Evolutionary conservation across 2,113 vertebrate genomes (phyloP).

Genomic region (Brienomyrus brachyistius): DNA sequence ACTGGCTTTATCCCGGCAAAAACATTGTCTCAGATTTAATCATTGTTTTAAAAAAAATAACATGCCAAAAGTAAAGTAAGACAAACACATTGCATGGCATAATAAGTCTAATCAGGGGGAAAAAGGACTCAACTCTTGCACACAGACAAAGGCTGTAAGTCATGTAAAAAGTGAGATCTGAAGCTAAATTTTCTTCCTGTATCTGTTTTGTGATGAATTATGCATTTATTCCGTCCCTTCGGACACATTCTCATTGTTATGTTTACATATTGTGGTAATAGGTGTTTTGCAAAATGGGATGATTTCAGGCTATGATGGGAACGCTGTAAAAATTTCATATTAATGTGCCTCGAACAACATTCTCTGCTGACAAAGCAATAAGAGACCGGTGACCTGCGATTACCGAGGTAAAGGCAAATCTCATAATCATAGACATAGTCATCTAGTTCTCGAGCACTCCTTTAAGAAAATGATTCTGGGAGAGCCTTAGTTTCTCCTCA

Average conservation of each 20-base stretch:
- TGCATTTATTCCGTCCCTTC: slow-evolving; percentile 51
- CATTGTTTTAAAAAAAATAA: slow-evolving; percentile 43
- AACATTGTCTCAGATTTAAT: slow-evolving; percentile 48
- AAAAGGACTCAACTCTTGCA: not conserved
- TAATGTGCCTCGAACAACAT: not conserved
- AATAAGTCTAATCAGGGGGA: slow-evolving; percentile 22
- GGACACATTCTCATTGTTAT: slow-evolving; percentile 41
- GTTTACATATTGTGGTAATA: not conserved
- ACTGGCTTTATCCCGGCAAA: slow-evolving; percentile 20
- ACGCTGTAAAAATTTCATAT: not conserved
- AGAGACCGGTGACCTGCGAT: not conserved
- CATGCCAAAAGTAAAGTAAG: slow-evolving; percentile 41
- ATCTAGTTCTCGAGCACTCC: not conserved
- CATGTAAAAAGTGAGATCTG: not conserved
- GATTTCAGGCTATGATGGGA: not conserved
- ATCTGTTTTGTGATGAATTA: slow-evolving; percentile 54
- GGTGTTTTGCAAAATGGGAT: not conserved
- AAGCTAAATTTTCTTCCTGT: slow-evolving; percentile 11
- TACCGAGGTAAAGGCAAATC: not conserved
- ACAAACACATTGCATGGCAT: slow-evolving; percentile 39
- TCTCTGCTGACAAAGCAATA: not conserved
- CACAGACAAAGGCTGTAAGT: not conserved
- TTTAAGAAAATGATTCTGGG: not conserved
- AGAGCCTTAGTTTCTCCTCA: not conserved
- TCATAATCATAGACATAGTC: not conserved